Conservation (phyloP, 2,888 invertebrate genomes). For the Patella pellucida region DNA sequence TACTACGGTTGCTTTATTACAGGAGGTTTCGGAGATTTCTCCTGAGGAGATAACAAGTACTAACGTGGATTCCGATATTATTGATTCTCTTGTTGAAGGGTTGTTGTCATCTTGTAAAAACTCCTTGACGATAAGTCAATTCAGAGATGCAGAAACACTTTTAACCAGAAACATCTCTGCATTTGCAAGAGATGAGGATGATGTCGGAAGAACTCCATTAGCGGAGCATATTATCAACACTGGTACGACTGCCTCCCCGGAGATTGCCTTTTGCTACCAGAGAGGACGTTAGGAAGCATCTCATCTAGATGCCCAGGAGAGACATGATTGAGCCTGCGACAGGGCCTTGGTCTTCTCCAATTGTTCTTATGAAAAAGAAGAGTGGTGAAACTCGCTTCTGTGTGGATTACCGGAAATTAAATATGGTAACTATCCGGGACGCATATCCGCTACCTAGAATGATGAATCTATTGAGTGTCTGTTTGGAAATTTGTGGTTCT, state of each 20-base stretch:
- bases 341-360: conserved; percentile 30
- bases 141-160: conserved; percentile 10
- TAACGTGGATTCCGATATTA: too few relatives aligned
- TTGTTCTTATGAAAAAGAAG: conserved; percentile 34
- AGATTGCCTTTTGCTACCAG: conserved; percentile 25
- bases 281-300: conserved; percentile 24
- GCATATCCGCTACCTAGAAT: conserved; percentile 25
- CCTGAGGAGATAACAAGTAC: too few relatives aligned
- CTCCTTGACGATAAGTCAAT: neutral
- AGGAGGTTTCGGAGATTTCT: too few relatives aligned
- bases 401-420: conserved; percentile 33
- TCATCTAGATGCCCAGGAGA: conserved; percentile 7
- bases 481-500: conserved; percentile 16
- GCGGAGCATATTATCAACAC: conserved; percentile 24
- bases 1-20: neutral
- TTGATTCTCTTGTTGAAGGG: neutral
- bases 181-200: conserved; percentile 26
- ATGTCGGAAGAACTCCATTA: conserved; percentile 26
- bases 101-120: neutral
- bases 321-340: conserved; percentile 26
- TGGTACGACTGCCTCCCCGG: conserved; percentile 23
- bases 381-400: conserved; percentile 27
- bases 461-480: neutral
- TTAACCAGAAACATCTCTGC: conserved; percentile 19
- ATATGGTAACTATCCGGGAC: conserved; percentile 26